A percentile compares a stretch with the other conserved stretches of the same genome.
These are phyloP conservation scores for Eledona agricola DNA, from an alignment of 2,888 invertebrate genomes.

Conservation along the genomic window DNA sequence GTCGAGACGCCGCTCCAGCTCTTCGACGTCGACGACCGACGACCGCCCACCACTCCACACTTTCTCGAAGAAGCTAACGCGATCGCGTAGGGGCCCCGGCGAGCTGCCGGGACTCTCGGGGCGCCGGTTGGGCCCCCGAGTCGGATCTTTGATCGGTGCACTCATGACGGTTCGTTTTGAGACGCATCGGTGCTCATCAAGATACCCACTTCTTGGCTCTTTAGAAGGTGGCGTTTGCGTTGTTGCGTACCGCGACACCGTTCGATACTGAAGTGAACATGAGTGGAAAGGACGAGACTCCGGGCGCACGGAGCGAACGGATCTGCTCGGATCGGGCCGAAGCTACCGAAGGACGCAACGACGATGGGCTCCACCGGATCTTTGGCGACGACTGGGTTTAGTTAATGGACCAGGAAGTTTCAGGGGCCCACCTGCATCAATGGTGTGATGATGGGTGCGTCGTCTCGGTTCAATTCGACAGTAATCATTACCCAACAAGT, in stretches of 20 bases:
- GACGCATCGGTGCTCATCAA: constrained; percentile 43
- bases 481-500: too few species aligned
- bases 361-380: too few species aligned
- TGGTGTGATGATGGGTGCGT: too few species aligned
- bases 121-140: constrained; percentile 51
- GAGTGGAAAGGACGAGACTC: constrained; percentile 43
- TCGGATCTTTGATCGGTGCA: constrained; percentile 45
- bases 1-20: constrained; percentile 50
- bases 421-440: too few species aligned
- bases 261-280: constrained; percentile 56
- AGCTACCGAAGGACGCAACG: too few species aligned
- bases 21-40: constrained; percentile 56
- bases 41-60: constrained; percentile 71
- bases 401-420: too few species aligned
- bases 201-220: constrained; percentile 1
- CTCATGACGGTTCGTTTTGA: constrained; percentile 45
- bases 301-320: constrained; percentile 44
- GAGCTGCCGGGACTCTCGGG: constrained; percentile 57
- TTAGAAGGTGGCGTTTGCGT: constrained; percentile 35
- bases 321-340: constrained; percentile 45
- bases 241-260: constrained; percentile 52
- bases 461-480: too few species aligned
- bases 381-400: too few species aligned
- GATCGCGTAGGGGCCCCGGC: constrained; percentile 69
- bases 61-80: constrained; percentile 83